phyloP scores from a whole-genome alignment of 2,888 invertebrate species.

The Thyatira batis region DNA sequence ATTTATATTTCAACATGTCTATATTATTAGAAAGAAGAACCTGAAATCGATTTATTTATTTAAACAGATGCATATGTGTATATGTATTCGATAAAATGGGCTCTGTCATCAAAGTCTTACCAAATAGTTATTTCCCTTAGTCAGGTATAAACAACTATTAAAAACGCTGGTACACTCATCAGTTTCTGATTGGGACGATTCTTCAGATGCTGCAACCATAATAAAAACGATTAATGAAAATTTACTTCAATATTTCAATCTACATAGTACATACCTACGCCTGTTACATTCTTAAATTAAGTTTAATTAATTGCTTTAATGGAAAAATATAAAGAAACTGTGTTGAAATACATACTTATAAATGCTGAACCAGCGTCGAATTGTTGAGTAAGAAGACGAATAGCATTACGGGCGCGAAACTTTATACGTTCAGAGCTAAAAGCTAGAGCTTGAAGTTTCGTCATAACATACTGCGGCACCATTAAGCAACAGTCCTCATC shows the following conservation, averaged over 20 bases:
- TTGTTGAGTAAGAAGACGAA: slow-evolving; percentile 44
- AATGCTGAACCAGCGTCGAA: slow-evolving; percentile 40
- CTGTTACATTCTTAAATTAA: too few relatives aligned
- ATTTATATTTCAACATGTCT: slow-evolving; percentile 32
- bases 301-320: too few relatives aligned
- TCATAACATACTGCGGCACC: slow-evolving; percentile 45
- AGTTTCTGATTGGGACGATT: slow-evolving; percentile 16
- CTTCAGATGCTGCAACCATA: background rate
- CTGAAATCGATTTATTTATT: slow-evolving; percentile 35
- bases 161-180: slow-evolving; percentile 15
- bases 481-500: slow-evolving; percentile 54
- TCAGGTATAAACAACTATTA: slow-evolving; percentile 37
- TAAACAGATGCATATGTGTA: background rate
- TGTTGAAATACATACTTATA: slow-evolving; percentile 41
- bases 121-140: slow-evolving; percentile 40
- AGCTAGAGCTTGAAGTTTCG: slow-evolving; percentile 21
- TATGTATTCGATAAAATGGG: too few relatives aligned
- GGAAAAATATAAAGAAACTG: background rate
- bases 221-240: background rate
- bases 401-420: slow-evolving; percentile 37
- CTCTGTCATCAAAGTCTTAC: slow-evolving; percentile 42
- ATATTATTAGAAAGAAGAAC: slow-evolving; percentile 48
- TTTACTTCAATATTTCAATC: too few relatives aligned
- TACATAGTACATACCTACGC: too few relatives aligned
- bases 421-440: background rate